Percentiles rank a stretch among this genome's conserved stretches.
Conservation (phyloP, 2,113 vertebrate genomes). For the Cygnus atratus region DNA sequence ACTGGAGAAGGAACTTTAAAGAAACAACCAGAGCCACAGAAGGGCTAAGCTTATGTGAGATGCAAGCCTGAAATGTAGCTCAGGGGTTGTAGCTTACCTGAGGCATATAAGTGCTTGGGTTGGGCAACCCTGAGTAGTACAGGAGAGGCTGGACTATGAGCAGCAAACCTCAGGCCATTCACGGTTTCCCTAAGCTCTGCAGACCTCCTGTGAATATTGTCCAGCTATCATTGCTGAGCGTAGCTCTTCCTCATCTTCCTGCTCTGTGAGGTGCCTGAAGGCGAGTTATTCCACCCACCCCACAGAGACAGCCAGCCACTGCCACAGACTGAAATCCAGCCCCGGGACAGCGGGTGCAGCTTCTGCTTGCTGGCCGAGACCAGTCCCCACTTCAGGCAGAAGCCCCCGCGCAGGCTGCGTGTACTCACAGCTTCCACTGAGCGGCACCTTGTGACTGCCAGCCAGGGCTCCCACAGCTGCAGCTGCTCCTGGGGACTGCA, state of each 20-base stretch:
- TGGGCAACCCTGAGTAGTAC: not conserved
- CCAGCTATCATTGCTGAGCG: not conserved
- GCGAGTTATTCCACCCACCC: not conserved
- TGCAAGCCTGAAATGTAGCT: not conserved
- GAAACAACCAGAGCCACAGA: not conserved
- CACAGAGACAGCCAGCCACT: not conserved
- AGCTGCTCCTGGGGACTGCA: not conserved
- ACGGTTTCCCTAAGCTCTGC: not conserved
- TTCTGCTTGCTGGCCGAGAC: not conserved
- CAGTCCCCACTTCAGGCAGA: not conserved
- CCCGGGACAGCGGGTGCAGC: not conserved
- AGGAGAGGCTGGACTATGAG: not conserved
- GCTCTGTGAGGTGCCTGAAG: not conserved
- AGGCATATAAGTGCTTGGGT: not conserved
- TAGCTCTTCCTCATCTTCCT: not conserved
- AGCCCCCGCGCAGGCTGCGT: accelerated
- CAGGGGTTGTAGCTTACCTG: not conserved
- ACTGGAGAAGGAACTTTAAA: not conserved
- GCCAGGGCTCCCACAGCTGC: not conserved
- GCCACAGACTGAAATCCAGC: not conserved
- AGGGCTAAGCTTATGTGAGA: not conserved
- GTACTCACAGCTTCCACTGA: conserved; percentile 23
- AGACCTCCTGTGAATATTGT: not conserved
- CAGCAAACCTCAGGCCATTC: not conserved
- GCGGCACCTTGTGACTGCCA: not conserved